These are phyloP conservation scores for Microcebus jonahi DNA, from an alignment of 2,113 vertebrate species.

Conservation along the genomic window DNA sequence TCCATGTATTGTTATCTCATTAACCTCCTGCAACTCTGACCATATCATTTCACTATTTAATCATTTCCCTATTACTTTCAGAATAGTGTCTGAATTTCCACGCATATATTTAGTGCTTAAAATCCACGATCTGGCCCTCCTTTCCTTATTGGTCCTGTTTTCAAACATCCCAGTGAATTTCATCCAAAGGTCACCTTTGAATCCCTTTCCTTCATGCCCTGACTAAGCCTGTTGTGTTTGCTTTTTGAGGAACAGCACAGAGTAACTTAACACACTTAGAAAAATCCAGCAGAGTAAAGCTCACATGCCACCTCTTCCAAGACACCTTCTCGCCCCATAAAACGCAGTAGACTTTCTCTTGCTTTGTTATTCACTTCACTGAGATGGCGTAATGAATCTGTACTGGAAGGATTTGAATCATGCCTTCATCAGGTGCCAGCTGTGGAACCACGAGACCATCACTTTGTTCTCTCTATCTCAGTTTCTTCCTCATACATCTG, in stretches of 20 bases:
- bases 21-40: neutral
- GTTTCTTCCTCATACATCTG: neutral
- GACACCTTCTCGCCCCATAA: neutral
- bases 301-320: neutral
- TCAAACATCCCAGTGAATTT: neutral
- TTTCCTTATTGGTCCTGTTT: neutral
- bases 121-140: accelerated
- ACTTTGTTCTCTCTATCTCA: neutral
- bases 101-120: neutral
- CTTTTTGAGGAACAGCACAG: neutral
- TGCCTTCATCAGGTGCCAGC: neutral
- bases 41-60: neutral
- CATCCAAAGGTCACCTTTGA: neutral
- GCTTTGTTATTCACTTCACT: neutral
- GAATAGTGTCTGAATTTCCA: neutral
- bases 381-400: neutral
- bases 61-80: neutral
- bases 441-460: neutral
- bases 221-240: neutral
- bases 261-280: neutral
- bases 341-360: neutral
- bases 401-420: neutral
- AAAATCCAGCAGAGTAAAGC: neutral
- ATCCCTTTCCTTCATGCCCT: neutral
- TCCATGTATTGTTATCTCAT: neutral